Conservation (phyloP, 2,797 vertebrate species). For the Poecilia gillii region DNA sequence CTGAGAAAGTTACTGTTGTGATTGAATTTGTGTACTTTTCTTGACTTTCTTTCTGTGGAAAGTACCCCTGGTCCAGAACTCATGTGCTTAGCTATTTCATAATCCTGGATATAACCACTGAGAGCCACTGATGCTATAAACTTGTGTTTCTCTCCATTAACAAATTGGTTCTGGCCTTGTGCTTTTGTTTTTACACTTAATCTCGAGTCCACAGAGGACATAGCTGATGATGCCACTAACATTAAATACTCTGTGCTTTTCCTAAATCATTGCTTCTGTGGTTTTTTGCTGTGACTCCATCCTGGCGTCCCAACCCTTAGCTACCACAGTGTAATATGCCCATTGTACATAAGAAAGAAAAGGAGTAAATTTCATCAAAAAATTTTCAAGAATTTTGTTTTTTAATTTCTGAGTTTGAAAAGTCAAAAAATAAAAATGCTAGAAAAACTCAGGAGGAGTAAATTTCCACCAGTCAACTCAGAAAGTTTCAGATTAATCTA, state of each 20-base stretch:
- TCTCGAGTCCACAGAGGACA: not conserved
- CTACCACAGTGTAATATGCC: no score
- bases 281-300: not conserved
- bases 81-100: not conserved
- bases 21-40: not conserved
- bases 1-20: not conserved
- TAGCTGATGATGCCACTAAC: not conserved
- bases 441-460: no score
- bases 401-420: no score
- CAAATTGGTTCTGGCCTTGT: not conserved
- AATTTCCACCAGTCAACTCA: no score
- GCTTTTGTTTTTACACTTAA: not conserved
- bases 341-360: no score
- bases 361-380: no score
- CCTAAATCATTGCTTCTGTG: not conserved
- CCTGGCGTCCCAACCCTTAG: not conserved
- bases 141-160: not conserved
- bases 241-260: not conserved
- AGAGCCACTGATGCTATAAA: no score
- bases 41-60: not conserved
- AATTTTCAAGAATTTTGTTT: no score
- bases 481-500: no score
- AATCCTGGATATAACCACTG: not conserved
- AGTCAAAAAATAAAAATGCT: no score
- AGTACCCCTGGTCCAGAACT: not conserved